phyloP scores from a whole-genome alignment of 1,140 invertebrate genomes.

The Stegodyphus dumicola region DNA sequence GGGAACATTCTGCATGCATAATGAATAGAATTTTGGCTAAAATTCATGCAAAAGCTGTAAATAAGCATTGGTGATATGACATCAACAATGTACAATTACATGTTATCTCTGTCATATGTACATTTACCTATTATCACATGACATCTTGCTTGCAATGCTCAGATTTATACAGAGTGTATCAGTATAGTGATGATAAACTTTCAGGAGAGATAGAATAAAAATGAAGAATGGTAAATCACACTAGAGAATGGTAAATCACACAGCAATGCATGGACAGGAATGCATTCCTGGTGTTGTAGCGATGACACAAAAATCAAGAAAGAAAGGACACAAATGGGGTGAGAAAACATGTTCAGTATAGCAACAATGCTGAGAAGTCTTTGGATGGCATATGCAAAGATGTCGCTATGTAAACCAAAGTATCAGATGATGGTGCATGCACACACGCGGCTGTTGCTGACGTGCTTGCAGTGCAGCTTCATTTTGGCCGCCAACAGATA shows the following conservation, averaged over 20 bases:
- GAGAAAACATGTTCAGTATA: conserved; percentile 2
- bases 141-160: background rate
- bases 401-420: background rate
- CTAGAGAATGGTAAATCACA: background rate
- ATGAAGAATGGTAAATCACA: background rate
- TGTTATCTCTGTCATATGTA: too few relatives aligned
- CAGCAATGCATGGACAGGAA: background rate
- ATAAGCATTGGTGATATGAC: too few relatives aligned
- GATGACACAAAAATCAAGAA: background rate
- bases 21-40: too few relatives aligned
- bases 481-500: conserved; percentile 1
- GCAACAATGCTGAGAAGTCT: conserved; percentile 3
- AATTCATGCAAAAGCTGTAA: too few relatives aligned
- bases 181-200: background rate
- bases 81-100: too few relatives aligned
- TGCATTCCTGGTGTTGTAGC: background rate
- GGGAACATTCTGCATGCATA: too few relatives aligned
- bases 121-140: too few relatives aligned
- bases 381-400: background rate
- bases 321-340: background rate
- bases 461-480: background rate
- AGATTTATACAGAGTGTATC: too few relatives aligned
- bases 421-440: background rate
- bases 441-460: background rate
- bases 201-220: background rate